Percentiles rank a stretch among this genome's conserved stretches.
These are phyloP conservation scores for Thunnus thynnus DNA, from an alignment of 2,113 vertebrate species.

Conservation along the genomic window DNA sequence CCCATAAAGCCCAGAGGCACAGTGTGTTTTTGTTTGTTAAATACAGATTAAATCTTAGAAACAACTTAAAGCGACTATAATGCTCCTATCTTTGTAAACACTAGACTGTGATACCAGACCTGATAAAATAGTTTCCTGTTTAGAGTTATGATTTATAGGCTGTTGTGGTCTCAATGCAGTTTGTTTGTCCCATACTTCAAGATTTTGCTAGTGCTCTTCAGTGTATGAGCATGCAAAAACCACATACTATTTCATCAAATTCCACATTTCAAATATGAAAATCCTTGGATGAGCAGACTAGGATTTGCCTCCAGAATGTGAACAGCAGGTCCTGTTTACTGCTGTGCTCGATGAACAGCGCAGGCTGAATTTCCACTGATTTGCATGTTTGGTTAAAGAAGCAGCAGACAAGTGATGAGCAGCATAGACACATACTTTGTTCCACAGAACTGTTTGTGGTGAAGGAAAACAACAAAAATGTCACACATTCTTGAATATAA, in stretches of 20 bases:
- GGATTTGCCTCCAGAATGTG: conserved; percentile 9
- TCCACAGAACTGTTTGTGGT: background rate
- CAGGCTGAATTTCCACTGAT: conserved; percentile 14
- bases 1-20: background rate
- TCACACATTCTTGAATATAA: background rate
- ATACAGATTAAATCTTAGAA: background rate
- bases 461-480: background rate
- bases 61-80: background rate
- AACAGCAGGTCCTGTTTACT: conserved; percentile 44
- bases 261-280: conserved; percentile 1
- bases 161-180: background rate
- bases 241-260: background rate
- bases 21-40: background rate
- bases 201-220: background rate
- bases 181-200: background rate
- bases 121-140: conserved; percentile 10
- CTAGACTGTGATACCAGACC: background rate
- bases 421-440: background rate
- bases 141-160: background rate
- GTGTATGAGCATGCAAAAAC: background rate
- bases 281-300: background rate
- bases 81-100: background rate
- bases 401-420: conserved; percentile 2
- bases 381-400: background rate
- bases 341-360: background rate